phyloP scores from a whole-genome alignment of 2,113 vertebrate genomes.

The Oxygymnocypris stewartii region DNA sequence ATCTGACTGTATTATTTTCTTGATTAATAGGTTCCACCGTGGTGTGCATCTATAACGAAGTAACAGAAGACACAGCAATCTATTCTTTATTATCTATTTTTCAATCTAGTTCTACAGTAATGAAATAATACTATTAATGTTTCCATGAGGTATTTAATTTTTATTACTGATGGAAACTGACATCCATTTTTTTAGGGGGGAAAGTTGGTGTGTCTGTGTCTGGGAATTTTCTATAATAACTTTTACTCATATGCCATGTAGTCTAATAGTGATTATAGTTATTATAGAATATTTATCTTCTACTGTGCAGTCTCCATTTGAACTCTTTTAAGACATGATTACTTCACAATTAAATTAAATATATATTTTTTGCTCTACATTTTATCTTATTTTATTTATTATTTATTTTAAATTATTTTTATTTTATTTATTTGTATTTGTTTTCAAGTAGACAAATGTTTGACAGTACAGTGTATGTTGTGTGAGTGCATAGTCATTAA shows the following conservation, averaged over 20 bases:
- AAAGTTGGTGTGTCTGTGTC: too few relatives aligned
- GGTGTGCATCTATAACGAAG: not conserved
- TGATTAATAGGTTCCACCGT: slow-evolving; percentile 7
- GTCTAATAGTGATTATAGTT: not conserved
- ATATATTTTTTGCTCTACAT: too few relatives aligned
- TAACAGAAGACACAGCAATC: not conserved
- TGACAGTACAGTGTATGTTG: not conserved
- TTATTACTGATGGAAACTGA: slow-evolving; percentile 2
- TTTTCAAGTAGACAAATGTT: not conserved
- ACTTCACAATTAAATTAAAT: too few relatives aligned
- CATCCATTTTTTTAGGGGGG: not conserved
- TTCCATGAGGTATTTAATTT: not conserved
- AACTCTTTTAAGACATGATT: not conserved
- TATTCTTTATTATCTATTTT: not conserved
- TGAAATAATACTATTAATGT: not conserved
- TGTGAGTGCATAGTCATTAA: not conserved
- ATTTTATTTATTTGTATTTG: not conserved
- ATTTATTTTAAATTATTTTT: too few relatives aligned
- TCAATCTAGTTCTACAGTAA: not conserved
- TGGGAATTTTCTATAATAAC: too few relatives aligned
- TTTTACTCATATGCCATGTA: too few relatives aligned
- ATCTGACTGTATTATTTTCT: not conserved
- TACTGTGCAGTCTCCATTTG: not conserved
- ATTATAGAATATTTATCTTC: not conserved
- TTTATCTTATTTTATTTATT: too few relatives aligned